These are phyloP conservation scores for Archilochus colubris DNA, from an alignment of 2,113 vertebrate species.

Conservation along the genomic window DNA sequence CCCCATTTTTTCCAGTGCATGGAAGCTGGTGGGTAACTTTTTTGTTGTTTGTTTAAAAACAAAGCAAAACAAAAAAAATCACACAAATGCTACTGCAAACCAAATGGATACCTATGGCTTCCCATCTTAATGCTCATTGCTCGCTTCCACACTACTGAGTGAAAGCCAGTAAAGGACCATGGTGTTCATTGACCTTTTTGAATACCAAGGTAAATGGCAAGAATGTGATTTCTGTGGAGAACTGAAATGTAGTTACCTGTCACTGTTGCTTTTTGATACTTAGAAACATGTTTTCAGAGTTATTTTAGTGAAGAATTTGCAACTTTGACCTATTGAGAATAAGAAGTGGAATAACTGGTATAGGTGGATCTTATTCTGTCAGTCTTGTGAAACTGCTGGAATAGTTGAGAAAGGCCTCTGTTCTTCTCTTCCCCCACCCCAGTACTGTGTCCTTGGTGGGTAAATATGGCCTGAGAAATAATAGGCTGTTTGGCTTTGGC, in stretches of 20 bases:
- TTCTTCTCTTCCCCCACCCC: background rate
- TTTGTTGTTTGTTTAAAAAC: background rate
- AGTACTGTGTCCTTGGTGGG: background rate
- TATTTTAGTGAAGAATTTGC: background rate
- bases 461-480: background rate
- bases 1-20: background rate
- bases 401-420: background rate
- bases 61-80: background rate
- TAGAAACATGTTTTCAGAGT: background rate
- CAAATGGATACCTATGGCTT: background rate
- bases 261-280: background rate
- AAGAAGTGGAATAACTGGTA: constrained; percentile 25
- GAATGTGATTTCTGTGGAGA: background rate
- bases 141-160: background rate
- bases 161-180: background rate
- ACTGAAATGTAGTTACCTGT: background rate
- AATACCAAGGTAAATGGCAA: background rate
- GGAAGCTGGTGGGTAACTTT: background rate
- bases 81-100: background rate
- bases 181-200: background rate
- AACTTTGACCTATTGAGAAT: background rate
- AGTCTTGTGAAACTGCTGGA: constrained; percentile 9
- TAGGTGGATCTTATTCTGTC: background rate
- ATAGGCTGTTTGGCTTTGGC: background rate
- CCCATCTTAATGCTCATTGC: background rate